These are phyloP conservation scores for Philopotamus ludificatus DNA, from an alignment of 1,140 invertebrate genomes.

Conservation along the genomic window DNA sequence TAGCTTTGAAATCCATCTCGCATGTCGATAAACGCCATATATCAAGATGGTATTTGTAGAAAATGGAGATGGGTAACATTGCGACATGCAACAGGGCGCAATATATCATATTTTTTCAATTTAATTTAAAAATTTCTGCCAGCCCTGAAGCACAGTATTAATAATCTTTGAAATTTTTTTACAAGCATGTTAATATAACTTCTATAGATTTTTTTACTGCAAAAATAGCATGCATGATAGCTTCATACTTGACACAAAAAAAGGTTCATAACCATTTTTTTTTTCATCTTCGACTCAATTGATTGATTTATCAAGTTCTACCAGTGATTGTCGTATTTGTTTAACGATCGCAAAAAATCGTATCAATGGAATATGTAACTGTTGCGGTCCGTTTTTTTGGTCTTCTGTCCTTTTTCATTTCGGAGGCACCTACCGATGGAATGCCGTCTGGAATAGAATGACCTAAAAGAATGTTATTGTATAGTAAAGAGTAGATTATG, in stretches of 20 bases:
- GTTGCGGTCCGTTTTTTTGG: background rate
- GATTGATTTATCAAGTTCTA: constrained; percentile 35
- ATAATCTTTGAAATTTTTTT: too few relatives aligned
- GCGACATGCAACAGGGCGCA: too few relatives aligned
- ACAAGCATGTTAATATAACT: too few relatives aligned
- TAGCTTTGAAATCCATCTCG: constrained; percentile 6
- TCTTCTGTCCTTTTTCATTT: constrained; percentile 20
- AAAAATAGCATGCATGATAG: too few relatives aligned
- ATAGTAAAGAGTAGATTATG: constrained; percentile 11
- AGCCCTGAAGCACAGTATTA: too few relatives aligned
- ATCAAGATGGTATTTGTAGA: too few relatives aligned
- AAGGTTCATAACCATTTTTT: background rate
- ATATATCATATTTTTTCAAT: too few relatives aligned
- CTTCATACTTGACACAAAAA: too few relatives aligned
- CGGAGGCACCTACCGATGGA: constrained; percentile 31
- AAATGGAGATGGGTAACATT: too few relatives aligned
- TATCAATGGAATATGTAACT: constrained; percentile 28
- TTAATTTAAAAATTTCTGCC: too few relatives aligned
- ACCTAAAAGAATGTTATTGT: constrained; percentile 19
- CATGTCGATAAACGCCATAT: too few relatives aligned
- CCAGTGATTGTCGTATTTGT: constrained; percentile 27
- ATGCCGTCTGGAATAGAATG: constrained; percentile 22
- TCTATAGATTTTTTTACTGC: too few relatives aligned
- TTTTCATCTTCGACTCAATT: constrained; percentile 16
- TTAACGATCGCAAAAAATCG: constrained; percentile 27